Conservation (phyloP, 1,140 invertebrate genomes). For the Rhyzopertha dominica region DNA sequence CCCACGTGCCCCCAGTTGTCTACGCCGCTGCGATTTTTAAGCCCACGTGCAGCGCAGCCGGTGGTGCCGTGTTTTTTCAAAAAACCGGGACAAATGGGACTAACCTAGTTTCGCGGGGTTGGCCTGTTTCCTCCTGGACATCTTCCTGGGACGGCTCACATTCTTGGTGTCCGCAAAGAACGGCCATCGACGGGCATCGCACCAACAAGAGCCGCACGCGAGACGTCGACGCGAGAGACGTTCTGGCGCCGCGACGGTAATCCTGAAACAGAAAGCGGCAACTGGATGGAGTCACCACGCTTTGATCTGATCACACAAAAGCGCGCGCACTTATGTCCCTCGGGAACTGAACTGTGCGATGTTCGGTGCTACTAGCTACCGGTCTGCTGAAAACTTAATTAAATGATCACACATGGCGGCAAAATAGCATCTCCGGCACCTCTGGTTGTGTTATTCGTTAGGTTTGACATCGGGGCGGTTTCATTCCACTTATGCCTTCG, state of each 20-base stretch:
- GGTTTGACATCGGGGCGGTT: too few species aligned
- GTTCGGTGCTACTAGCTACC: slow-evolving; percentile 24
- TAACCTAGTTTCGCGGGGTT: slow-evolving; percentile 37
- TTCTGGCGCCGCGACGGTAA: slow-evolving; percentile 25
- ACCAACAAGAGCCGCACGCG: too few species aligned
- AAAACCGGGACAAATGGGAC: neutral
- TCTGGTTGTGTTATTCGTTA: too few species aligned
- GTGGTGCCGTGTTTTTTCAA: neutral
- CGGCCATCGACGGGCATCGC: neutral
- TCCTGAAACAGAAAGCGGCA: slow-evolving; percentile 17
- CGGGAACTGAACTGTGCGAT: slow-evolving; percentile 24
- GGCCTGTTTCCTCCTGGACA: slow-evolving; percentile 36
- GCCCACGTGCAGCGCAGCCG: neutral
- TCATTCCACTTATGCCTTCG: too few species aligned
- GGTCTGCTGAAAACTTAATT: slow-evolving; percentile 26
- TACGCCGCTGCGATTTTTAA: too few species aligned
- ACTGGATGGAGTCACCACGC: slow-evolving; percentile 19
- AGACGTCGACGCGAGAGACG: too few species aligned
- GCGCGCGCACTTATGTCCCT: slow-evolving; percentile 32
- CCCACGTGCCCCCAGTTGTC: too few species aligned
- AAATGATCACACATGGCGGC: slow-evolving; percentile 24
- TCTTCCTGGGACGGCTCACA: slow-evolving; percentile 12
- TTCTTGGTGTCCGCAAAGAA: neutral
- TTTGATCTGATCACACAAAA: slow-evolving; percentile 23
- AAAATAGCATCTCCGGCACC: slow-evolving; percentile 14